Base-by-base conservation (phyloP, 2,797 vertebrate species). In the Chlorospingus flavigularis region DNA sequence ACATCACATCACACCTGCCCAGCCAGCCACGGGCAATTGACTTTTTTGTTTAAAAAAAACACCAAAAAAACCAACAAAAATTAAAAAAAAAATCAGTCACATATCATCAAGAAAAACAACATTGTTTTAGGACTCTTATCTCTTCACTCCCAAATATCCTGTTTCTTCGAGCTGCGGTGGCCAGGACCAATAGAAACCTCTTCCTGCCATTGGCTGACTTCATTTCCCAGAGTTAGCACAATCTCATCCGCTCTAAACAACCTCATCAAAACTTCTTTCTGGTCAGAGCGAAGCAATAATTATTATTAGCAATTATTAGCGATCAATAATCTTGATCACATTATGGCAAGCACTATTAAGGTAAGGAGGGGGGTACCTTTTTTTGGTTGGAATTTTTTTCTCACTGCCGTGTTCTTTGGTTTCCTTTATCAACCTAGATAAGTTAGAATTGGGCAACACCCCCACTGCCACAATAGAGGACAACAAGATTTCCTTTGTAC, bases 201-300 rank as follows among this genome's bases (percentile, higher is more conserved):
- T 99, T 99, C 98, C 98, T 99, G 98, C 98, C 98, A 98, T 98
- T 98, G 98, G 98, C 98, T 98, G 98, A 99, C 98, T 99, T 99
- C 98, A 99, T 98, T 99, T 99, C 98, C 98, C 98, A 98, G 98
- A 98, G 97, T 98, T 99, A 98, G 98, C 98, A 99, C 98, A 98
- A 98, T 99, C 98, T 99, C 98, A 99, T 99, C 98, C 98, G 98
- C 98, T 99, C 98, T 98, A 98, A 98, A 98, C 98, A 98, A 98
- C 97, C 97, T 97, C 98, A 98, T 98, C 98, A 98, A 98, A 98
- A 98, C 98, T 97, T 97, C 98, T 98, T 98, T 98, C 98, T 98
- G 98, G 98, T 97, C 98, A 97, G 98, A 97, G 97, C 97, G 98
- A 98, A 97, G 98, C 98, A 97, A 98, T 98, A 98, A 98, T 98